Percentiles rank a stretch among this genome's conserved stretches.
Conservation (phyloP, 2,888 invertebrate genomes). For the Epirrita christyi region DNA sequence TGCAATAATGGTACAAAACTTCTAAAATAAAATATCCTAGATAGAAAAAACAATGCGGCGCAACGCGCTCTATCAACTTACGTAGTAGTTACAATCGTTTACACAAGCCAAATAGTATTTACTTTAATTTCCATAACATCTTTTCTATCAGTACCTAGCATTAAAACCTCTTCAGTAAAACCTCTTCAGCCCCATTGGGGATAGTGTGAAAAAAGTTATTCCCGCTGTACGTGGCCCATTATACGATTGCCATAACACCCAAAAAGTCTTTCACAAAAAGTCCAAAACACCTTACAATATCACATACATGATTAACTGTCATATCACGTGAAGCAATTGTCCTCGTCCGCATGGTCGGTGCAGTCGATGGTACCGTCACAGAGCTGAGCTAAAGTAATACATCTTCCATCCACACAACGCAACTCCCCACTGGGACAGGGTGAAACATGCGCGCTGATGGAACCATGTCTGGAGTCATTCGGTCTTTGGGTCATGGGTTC, state of each 20-base stretch:
- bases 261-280: not conserved
- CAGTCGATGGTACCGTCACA: slow-evolving; percentile 87
- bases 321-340: slow-evolving; percentile 84
- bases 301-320: slow-evolving; percentile 12
- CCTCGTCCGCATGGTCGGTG: slow-evolving; percentile 87
- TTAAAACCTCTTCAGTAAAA: too few relatives aligned
- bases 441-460: slow-evolving; percentile 67
- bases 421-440: slow-evolving; percentile 83
- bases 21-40: too few relatives aligned
- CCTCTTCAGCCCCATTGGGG: too few relatives aligned
- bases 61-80: too few relatives aligned
- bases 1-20: too few relatives aligned
- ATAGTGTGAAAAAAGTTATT: too few relatives aligned
- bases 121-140: too few relatives aligned
- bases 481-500: slow-evolving; percentile 31
- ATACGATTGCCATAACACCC: not conserved
- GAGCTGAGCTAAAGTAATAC: slow-evolving; percentile 86
- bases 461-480: slow-evolving; percentile 16
- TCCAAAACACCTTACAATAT: slow-evolving; percentile 40
- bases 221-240: not conserved
- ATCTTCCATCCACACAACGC: slow-evolving; percentile 86
- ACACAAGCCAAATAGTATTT: too few relatives aligned
- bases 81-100: too few relatives aligned
- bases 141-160: too few relatives aligned
- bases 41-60: too few relatives aligned